These are phyloP conservation scores for Drosophila stalkeri DNA, from an alignment of 2,888 invertebrate species.

Conservation along the genomic window DNA sequence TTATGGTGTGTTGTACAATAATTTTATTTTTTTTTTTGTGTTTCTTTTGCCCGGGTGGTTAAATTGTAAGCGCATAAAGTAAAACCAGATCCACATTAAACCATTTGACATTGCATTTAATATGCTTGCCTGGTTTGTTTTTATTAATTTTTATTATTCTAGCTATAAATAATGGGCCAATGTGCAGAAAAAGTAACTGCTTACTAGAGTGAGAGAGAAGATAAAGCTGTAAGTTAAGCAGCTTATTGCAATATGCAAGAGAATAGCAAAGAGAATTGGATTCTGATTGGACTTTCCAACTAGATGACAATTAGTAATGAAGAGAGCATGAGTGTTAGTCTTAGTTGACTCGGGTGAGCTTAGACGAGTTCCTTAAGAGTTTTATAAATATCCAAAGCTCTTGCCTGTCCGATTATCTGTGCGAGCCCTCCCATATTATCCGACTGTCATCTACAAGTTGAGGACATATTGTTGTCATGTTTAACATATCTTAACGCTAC, in stretches of 20 bases:
- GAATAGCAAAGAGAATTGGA: neutral
- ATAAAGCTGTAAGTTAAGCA: neutral
- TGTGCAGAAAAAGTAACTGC: neutral
- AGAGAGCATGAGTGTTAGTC: neutral
- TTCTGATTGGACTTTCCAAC: neutral
- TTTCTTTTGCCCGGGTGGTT: slow-evolving; percentile 53
- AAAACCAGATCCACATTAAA: slow-evolving; percentile 63
- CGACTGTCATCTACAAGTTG: slow-evolving; percentile 52
- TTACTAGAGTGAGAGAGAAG: neutral
- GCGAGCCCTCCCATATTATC: slow-evolving; percentile 31
- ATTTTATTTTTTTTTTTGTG: neutral
- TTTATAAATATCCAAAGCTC: neutral
- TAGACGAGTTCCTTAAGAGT: neutral
- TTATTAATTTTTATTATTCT: slow-evolving; percentile 63
- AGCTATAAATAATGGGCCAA: slow-evolving; percentile 43
- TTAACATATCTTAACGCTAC: slow-evolving; percentile 82
- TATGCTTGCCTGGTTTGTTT: slow-evolving; percentile 65
- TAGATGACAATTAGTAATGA: neutral
- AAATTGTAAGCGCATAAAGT: slow-evolving; percentile 20
- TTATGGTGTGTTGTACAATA: slow-evolving; percentile 47
- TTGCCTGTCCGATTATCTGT: neutral
- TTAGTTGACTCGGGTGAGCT: no score
- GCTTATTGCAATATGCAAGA: neutral
- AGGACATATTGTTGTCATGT: slow-evolving; percentile 83
- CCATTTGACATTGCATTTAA: slow-evolving; percentile 79